Evolutionary conservation across 2,888 invertebrate genomes (phyloP).

Genomic region (Coelogynopora nodosa): DNA sequence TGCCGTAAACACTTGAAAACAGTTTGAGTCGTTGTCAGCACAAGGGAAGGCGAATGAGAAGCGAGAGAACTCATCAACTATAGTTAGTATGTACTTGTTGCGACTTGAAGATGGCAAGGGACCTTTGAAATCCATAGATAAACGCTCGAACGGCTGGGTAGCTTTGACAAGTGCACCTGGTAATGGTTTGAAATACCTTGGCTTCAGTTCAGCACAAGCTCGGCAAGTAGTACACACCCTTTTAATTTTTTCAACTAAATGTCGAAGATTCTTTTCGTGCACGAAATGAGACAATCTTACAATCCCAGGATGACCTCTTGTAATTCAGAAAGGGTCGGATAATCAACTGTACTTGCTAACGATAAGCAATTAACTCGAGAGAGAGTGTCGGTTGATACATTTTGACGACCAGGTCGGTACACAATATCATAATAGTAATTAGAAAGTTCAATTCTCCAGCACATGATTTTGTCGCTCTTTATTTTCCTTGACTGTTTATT

Average conservation of each 20-base stretch:
- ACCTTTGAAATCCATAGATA: constrained; percentile 31
- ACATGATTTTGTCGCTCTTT: constrained; percentile 49
- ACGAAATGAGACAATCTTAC: constrained; percentile 31
- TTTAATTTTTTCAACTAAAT: constrained; percentile 25
- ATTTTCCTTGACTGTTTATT: constrained; percentile 46
- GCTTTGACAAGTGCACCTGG: constrained; percentile 27
- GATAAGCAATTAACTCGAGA: constrained; percentile 39
- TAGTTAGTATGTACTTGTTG: constrained; percentile 48
- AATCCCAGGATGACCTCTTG: constrained; percentile 16
- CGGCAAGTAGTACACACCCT: constrained; percentile 28
- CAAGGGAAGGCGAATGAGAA: constrained; percentile 50
- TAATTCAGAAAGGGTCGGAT: neutral
- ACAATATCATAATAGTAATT: constrained; percentile 47
- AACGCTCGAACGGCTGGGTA: constrained; percentile 24
- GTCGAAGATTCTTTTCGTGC: constrained; percentile 14
- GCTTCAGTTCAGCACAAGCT: constrained; percentile 31
- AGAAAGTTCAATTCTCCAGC: constrained; percentile 48
- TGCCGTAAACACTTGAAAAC: constrained; percentile 47
- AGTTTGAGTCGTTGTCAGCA: constrained; percentile 44
- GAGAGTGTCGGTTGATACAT: constrained; percentile 45
- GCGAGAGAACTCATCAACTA: constrained; percentile 50
- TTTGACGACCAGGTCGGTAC: constrained; percentile 47
- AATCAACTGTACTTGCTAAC: neutral
- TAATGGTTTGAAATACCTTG: constrained; percentile 31
- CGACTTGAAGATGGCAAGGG: constrained; percentile 45